These are phyloP conservation scores for Leptopilina boulardi DNA, from an alignment of 1,140 invertebrate genomes.

Conservation along the genomic window DNA sequence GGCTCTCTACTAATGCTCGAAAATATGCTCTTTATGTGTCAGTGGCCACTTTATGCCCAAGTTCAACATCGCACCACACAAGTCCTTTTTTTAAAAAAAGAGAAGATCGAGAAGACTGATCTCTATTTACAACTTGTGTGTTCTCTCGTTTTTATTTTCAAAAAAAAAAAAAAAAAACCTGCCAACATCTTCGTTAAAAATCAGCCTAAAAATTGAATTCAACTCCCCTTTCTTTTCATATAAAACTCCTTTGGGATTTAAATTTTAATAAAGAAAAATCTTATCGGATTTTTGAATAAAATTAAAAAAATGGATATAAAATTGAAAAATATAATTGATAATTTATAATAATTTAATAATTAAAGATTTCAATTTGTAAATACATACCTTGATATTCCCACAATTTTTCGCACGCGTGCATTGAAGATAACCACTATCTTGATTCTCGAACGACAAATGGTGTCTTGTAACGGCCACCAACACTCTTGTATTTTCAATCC, in stretches of 20 bases:
- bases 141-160: constrained; percentile 48
- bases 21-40: constrained; percentile 76
- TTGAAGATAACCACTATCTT: constrained; percentile 54
- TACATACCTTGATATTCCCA: constrained; percentile 25
- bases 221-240: not conserved
- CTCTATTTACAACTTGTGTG: constrained; percentile 42
- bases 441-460: constrained; percentile 46
- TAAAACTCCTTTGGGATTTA: too few species aligned
- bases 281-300: too few species aligned
- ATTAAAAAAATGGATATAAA: too few species aligned
- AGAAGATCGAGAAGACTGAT: constrained; percentile 48
- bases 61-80: constrained; percentile 54
- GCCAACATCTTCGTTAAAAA: constrained; percentile 36
- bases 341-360: not conserved
- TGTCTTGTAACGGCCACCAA: constrained; percentile 44
- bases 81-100: constrained; percentile 14
- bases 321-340: too few species aligned
- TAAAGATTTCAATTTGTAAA: constrained; percentile 6
- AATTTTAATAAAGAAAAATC: too few species aligned
- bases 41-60: constrained; percentile 70
- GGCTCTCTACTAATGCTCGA: constrained; percentile 63
- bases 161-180: constrained; percentile 32
- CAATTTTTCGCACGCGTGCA: constrained; percentile 46
- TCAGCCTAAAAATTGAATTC: constrained; percentile 36
- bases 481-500: constrained; percentile 43